Evolutionary conservation across 2,888 invertebrate species (phyloP), one percentile per base, ranked within the genome.

Genomic region (Ophion costatus): DNA sequence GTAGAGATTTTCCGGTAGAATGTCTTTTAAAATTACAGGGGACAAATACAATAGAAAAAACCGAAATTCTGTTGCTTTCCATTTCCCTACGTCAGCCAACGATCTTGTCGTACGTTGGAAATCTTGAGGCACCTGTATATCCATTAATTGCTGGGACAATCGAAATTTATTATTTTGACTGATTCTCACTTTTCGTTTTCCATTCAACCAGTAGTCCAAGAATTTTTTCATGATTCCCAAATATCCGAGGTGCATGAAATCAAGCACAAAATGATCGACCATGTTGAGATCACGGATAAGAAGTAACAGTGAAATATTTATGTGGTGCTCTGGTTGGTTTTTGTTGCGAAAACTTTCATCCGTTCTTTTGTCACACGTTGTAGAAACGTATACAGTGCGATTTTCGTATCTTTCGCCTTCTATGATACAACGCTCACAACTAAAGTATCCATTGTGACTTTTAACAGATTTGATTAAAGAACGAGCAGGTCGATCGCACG

Each of bases 241-340:
- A 67, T 45, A 67, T 9, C 67, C n/a, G 2, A 45, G 45, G 14
- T 67, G 67, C 67, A 67, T 67, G 45, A 20, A 45, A 67, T 67
- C 67, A 24, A 24, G 24, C 24, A 24, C 24, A 24, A 24, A 24
- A 24, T 24, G 1, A 24, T 24, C 24, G 24, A 67, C 20, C 42
- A 67, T 67, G 22, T 67, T 45, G 45, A 67, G 45, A 7, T 22
- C 67, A 11, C n/a, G 42, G 42, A 86, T 80, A 0, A 10, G n/a
- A 59, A 57, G 57, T 14, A 88, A 61, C 22, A 85, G 84, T 6
- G 83, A 79, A 17, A 24, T 38, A 56, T 14, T 67, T 57, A 20
- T 79, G 38, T 87, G 88, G 61, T 88, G 86, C 42, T 80, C 24
- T 29, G 59, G 45, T n/a, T 88, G 64, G 1, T n/a, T 11, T 64